Evolutionary conservation across 2,797 vertebrate species (phyloP), one percentile per base, ranked within the genome.

Genomic region (Sebastes steindachneri): DNA sequence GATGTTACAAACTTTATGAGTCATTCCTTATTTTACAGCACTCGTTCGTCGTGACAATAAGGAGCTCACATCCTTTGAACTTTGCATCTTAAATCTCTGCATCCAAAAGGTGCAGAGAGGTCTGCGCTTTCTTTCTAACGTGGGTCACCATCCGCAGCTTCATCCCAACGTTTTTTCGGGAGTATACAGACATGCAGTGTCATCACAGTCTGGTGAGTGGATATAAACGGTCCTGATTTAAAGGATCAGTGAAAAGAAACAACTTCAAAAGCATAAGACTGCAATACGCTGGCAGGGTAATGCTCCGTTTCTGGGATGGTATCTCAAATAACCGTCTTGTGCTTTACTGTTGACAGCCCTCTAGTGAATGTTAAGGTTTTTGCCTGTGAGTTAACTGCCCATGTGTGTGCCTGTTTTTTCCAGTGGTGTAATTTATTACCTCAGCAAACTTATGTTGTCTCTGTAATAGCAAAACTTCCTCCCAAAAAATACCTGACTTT

Each of bases 291-390:
- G 54, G 28, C 79, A 33, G 58, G 59, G 64, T 60, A 23, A n/a
- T 4, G 53, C 31, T 88, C 71, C 74, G 35, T 76, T 26, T 78
- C 28, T 48, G 26, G 54, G 69, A 68, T 31, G 82, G 63, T 54
- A 51, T 83, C 80, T 81, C 59, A 48, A 60, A 86, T 64, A 70
- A 70, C 80, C 57, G 5, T 73, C 58, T 69, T 75, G 79, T 81
- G 82, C 88, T 87, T 88, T 90, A 77, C 78, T 67, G 76, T 90
- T 66, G 83, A 78, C 73, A 73, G 84, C 84, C 84, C 58, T 90
- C 78, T 66, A 23, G 66, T 90, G 87, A 92, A 90, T 92, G 88
- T 91, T 80, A 77, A 79, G 83, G 82, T 85, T 89, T 87, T 64
- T 75, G 73, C 85, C 89, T 92, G 86, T 88, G 85, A 90, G 63